Percentiles rank a stretch among this genome's conserved stretches.
phyloP scores from a whole-genome alignment of 1,140 invertebrate genomes.

The Kradibia gibbosae region DNA sequence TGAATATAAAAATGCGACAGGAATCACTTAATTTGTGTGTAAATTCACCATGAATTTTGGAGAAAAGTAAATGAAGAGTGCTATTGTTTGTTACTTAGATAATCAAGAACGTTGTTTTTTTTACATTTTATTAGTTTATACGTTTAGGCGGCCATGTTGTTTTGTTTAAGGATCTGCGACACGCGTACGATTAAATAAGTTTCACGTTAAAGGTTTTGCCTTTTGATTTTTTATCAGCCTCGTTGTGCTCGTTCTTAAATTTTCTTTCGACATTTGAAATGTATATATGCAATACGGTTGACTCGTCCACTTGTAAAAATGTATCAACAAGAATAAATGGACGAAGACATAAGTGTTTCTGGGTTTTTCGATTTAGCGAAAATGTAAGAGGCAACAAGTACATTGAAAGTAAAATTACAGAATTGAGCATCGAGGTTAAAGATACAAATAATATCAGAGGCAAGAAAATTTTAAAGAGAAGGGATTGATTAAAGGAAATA shows the following conservation, averaged over 20 bases:
- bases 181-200: constrained; percentile 56
- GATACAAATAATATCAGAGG: constrained; percentile 43
- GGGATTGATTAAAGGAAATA: constrained; percentile 35
- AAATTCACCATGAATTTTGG: constrained; percentile 51
- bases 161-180: constrained; percentile 69
- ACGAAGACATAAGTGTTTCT: not conserved
- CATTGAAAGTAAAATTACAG: not conserved
- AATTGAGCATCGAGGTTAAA: constrained; percentile 19
- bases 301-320: not conserved
- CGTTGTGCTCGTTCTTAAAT: constrained; percentile 18
- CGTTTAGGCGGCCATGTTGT: constrained; percentile 72
- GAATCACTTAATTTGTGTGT: constrained; percentile 21
- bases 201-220: constrained; percentile 56
- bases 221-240: constrained; percentile 38
- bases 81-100: constrained; percentile 74
- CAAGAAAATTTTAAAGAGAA: constrained; percentile 49
- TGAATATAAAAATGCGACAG: constrained; percentile 20
- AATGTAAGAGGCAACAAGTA: not conserved
- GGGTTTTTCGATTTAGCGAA: not conserved
- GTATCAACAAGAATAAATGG: constrained; percentile 4
- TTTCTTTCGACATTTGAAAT: not conserved
- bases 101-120: constrained; percentile 73
- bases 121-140: constrained; percentile 74
- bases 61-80: constrained; percentile 59
- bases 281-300: not conserved